Evolutionary conservation across 2,113 vertebrate species (phyloP), one percentile per base, ranked within the genome.

Genomic region (Ranitomeya variabilis): DNA sequence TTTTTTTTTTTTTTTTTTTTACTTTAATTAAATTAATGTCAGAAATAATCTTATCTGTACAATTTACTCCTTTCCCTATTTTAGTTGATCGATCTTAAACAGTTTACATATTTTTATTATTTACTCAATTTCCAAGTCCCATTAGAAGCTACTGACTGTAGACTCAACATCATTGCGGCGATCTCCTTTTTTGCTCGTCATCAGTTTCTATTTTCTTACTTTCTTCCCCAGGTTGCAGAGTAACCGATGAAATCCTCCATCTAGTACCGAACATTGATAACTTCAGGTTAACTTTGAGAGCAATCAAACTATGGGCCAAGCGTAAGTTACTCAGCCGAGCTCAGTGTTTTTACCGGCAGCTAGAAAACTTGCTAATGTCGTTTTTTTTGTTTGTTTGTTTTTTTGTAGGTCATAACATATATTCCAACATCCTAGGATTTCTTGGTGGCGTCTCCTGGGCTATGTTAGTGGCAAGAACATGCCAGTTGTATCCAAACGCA

Each of bases 261-360:
- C 94, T 96, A 93, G 97, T 98, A 93, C 97, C 97, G 91, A 97
- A 96, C 92, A 95, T 98, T 90, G 94, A 96, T 90, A 97, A 97
- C 95, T 98, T 98, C 95, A 95, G 96, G 93, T 95, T 97, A 91
- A 96, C 96, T 89, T 94, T 99, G 92, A 96, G 96, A 95, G 96
- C 96, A 93, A 97, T 98, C 94, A 98, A 98, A 94, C 91, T 98
- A 69, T 98, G 97, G 97, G 97, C 97, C 91, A 98, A 98, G 96
- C 95, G 97, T 98, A 94, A 97, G 97, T 94, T 18, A 90, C 45
- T 83, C 55, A 7, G 64, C 15, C 91, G 85, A 93, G 89, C 76
- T 87, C 88, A 45, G 15, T 67, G 21, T 64, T 45, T 78, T 26
- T 82, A 89, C 60, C 55, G 11, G 1, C 18, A 11, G 80, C 90